Evolutionary conservation across 2,113 vertebrate genomes (phyloP).

Genomic region (Pterocles orientalis): DNA sequence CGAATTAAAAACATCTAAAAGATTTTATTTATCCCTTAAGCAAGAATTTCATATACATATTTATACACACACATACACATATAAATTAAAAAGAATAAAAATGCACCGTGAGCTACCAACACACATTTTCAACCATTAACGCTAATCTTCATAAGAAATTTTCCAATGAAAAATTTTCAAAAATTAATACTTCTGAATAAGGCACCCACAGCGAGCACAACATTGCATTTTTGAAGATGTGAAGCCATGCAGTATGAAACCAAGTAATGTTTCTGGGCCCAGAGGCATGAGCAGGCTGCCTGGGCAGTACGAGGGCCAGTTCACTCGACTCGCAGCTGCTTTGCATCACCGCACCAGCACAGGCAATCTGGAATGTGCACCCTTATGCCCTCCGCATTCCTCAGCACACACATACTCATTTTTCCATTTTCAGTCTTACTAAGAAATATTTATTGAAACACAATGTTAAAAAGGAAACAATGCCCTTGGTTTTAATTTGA

Average conservation of each 20-base stretch:
- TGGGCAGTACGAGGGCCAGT: not conserved
- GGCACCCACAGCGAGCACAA: not conserved
- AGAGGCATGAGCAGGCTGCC: not conserved
- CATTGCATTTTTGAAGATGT: not conserved
- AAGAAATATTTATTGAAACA: not conserved
- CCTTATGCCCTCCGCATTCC: constrained; percentile 40
- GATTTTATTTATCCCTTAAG: not conserved
- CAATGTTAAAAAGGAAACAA: not conserved
- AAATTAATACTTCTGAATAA: not conserved
- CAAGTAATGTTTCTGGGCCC: not conserved
- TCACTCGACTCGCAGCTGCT: not conserved
- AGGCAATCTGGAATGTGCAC: constrained; percentile 16
- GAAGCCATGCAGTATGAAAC: not conserved
- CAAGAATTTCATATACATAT: not conserved
- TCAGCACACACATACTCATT: not conserved
- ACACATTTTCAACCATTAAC: not conserved
- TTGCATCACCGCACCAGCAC: not conserved
- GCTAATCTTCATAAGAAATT: not conserved
- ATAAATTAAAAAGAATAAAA: not conserved
- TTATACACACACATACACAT: not conserved
- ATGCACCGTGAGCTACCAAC: not conserved
- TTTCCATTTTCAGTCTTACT: not conserved
- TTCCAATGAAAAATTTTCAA: not conserved
- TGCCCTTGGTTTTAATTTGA: not conserved
- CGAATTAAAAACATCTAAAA: not conserved